Evolutionary conservation across 2,113 vertebrate species (phyloP), one percentile per base, ranked within the genome.

Genomic region (Columba livia): DNA sequence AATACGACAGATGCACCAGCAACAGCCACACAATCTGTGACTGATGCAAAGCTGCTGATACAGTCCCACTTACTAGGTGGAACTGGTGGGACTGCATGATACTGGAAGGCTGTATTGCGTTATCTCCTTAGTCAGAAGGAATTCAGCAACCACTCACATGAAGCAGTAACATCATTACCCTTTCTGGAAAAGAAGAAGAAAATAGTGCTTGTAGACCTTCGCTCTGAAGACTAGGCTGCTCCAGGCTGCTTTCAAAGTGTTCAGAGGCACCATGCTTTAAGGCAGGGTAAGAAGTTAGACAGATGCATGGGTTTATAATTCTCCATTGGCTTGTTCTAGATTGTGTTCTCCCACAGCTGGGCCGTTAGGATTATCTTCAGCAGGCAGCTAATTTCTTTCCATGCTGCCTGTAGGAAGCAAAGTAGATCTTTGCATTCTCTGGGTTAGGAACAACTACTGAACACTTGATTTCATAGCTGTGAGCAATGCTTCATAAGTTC

Each of bases 61-160:
- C 0, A 3, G 25, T 92, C 34, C 32, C 42, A 64, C 15, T 10
- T 26, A 1, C 16, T 18, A 10, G 2, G 6, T 53, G 60, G 61
- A 51, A 12, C 29, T 36, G 56, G 14, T 18, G 29, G 53, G 42
- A 19, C 31, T 78, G 23, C 5, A 2, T 50, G 57, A 14, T 28
- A 10, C 20, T 0, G 0, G 11, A 36, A 15, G 20, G 32, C 64
- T 58, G 24, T 1, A 1, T 36, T 61, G 25, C 7, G 48, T 7
- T 42, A 31, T 31, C 51, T 79, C 34, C 12, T 75, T 16, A 21
- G 12, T 34, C 48, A 62, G 71, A 47, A 48, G 50, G n/a, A 69
- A 57, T 53, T 70, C 72, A 80, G 24, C 54, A 92, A 31, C 29
- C 57, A 38, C 11, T 12, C 34, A 44, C 23, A 44, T 11, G 38